A percentile compares a stretch with the other conserved stretches of the same genome.
Evolutionary conservation across 2,797 vertebrate species (phyloP).

Genomic region (Mus caroli): DNA sequence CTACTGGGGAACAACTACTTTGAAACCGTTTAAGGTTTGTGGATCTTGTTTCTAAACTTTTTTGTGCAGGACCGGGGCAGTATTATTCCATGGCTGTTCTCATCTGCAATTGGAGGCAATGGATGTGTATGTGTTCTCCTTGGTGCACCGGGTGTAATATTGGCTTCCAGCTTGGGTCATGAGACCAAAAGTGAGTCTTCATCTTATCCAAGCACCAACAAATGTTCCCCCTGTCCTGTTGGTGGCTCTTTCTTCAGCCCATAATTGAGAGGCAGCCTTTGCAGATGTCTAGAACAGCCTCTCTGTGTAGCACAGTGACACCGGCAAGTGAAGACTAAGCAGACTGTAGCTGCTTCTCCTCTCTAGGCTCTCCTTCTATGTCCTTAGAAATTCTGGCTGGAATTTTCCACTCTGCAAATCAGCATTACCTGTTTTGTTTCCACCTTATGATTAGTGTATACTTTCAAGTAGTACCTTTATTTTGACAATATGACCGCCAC

Average conservation of each 20-base stretch:
- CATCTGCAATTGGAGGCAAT: not conserved
- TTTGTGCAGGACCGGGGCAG: not conserved
- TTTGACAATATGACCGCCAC: not conserved
- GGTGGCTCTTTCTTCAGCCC: constrained; percentile 12
- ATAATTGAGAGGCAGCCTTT: not conserved
- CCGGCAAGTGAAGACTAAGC: not conserved
- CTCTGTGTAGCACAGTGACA: not conserved
- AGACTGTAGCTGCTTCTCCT: not conserved
- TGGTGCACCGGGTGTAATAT: not conserved
- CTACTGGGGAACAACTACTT: not conserved
- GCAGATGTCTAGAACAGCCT: not conserved
- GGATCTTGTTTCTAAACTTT: constrained; percentile 9
- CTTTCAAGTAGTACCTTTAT: constrained; percentile 14
- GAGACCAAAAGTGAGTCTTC: constrained; percentile 14
- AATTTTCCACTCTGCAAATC: not conserved
- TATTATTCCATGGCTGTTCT: constrained; percentile 3
- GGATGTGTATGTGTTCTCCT: not conserved
- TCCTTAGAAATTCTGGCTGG: not conserved
- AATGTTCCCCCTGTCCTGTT: not conserved
- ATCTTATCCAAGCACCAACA: not conserved
- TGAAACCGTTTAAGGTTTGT: constrained; percentile 1
- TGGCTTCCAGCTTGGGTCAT: not conserved
- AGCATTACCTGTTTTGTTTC: not conserved
- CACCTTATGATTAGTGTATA: not conserved
- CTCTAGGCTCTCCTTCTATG: not conserved